phyloP scores from a whole-genome alignment of 2,113 vertebrate genomes.

The Excalfactoria chinensis region DNA sequence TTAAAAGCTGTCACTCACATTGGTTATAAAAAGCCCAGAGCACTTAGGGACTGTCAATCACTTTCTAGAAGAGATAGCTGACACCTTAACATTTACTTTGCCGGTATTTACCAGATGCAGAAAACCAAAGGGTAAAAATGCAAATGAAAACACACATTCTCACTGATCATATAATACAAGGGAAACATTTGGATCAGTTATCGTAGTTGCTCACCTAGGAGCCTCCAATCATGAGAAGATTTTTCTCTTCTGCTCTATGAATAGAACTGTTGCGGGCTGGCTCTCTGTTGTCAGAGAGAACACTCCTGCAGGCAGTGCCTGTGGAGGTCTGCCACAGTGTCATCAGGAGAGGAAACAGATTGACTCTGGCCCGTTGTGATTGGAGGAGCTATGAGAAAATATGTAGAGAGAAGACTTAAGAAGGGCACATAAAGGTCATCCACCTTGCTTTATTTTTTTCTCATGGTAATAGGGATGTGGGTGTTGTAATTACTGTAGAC shows the following conservation, averaged over 20 bases:
- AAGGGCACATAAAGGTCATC: not conserved
- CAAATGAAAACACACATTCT: slow-evolving; percentile 56
- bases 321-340: not conserved
- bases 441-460: not conserved
- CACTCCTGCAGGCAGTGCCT: not conserved
- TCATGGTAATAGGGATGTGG: not conserved
- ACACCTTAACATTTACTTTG: slow-evolving; percentile 73
- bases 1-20: slow-evolving; percentile 75
- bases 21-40: slow-evolving; percentile 69
- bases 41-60: slow-evolving; percentile 77
- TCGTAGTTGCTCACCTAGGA: slow-evolving; percentile 52
- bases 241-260: slow-evolving; percentile 31
- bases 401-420: not conserved
- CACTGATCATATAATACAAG: not conserved
- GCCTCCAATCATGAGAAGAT: not conserved
- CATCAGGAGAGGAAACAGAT: not conserved
- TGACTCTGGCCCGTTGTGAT: not conserved
- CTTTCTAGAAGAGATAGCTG: slow-evolving; percentile 54
- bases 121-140: slow-evolving; percentile 59
- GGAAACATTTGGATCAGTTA: slow-evolving; percentile 38
- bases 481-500: slow-evolving; percentile 3
- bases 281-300: not conserved
- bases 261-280: slow-evolving; percentile 43
- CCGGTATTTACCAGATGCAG: slow-evolving; percentile 66
- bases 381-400: not conserved